These are phyloP conservation scores for Copidosoma aretas DNA, from an alignment of 2,888 invertebrate genomes.

Conservation along the genomic window DNA sequence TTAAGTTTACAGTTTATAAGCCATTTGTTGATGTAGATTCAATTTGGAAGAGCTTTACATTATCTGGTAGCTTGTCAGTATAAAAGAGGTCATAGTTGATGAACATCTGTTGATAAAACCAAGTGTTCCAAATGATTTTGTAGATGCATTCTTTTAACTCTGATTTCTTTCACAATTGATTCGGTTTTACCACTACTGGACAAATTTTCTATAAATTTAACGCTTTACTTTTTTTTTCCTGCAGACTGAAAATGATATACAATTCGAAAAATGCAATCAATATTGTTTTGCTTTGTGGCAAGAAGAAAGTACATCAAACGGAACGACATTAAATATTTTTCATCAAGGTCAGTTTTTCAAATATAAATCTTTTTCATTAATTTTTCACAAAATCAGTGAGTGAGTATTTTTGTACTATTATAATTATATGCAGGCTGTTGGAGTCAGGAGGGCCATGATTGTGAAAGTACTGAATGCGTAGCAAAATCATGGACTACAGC, in stretches of 20 bases:
- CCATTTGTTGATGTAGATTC: too few relatives aligned
- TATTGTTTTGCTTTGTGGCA: conserved; percentile 78
- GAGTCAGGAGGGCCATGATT: conserved; percentile 62
- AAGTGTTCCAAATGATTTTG: too few relatives aligned
- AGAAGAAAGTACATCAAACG: conserved; percentile 65
- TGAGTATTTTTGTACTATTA: conserved; percentile 1
- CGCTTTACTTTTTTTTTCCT: conserved; percentile 24
- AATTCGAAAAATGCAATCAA: conserved; percentile 60
- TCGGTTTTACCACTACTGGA: neutral
- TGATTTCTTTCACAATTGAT: neutral
- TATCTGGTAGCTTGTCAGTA: too few relatives aligned
- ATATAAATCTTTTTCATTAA: conserved; percentile 4
- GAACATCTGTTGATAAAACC: too few relatives aligned
- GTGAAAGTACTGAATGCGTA: conserved; percentile 65
- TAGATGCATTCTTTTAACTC: too few relatives aligned
- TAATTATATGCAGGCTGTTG: conserved; percentile 61
- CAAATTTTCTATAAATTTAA: conserved; percentile 10
- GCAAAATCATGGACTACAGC: conserved; percentile 67
- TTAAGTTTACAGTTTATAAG: neutral
- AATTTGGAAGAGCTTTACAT: too few relatives aligned
- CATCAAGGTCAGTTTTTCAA: conserved; percentile 70
- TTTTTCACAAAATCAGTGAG: conserved; percentile 4
- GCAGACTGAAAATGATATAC: conserved; percentile 49
- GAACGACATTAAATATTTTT: conserved; percentile 68
- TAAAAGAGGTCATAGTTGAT: too few relatives aligned